These are phyloP conservation scores for Nudaria mundana DNA, from an alignment of 2,888 invertebrate genomes.

Conservation along the genomic window DNA sequence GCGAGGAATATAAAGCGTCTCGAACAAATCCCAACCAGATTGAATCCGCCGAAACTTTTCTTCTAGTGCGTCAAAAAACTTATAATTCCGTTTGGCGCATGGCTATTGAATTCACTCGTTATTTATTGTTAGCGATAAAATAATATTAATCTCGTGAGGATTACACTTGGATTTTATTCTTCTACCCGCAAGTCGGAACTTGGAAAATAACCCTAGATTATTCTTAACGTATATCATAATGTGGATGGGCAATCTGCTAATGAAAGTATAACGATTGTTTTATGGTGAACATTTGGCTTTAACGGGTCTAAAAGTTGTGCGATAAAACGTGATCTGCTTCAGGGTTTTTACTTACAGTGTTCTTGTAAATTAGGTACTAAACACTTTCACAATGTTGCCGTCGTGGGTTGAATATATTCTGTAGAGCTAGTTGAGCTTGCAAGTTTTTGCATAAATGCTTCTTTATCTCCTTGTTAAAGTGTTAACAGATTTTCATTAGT, in stretches of 20 bases:
- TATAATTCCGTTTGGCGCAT: slow-evolving; percentile 64
- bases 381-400: slow-evolving; percentile 23
- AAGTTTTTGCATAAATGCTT: slow-evolving; percentile 18
- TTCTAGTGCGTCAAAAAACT: slow-evolving; percentile 75
- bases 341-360: slow-evolving; percentile 31
- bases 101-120: slow-evolving; percentile 76
- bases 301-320: slow-evolving; percentile 34
- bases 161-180: slow-evolving; percentile 75
- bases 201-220: slow-evolving; percentile 65
- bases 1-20: slow-evolving; percentile 45
- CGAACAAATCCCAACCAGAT: slow-evolving; percentile 70
- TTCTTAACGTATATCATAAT: slow-evolving; percentile 48
- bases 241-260: slow-evolving; percentile 50
- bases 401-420: slow-evolving; percentile 29
- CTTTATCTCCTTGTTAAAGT: slow-evolving; percentile 12
- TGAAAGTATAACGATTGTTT: slow-evolving; percentile 45
- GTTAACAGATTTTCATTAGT: slow-evolving; percentile 9
- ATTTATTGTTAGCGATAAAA: slow-evolving; percentile 80
- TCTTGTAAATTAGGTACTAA: slow-evolving; percentile 35
- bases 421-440: slow-evolving; percentile 4
- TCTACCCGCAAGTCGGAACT: slow-evolving; percentile 65
- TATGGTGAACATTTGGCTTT: slow-evolving; percentile 38
- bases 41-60: slow-evolving; percentile 70
- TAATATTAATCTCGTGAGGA: slow-evolving; percentile 79
- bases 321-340: slow-evolving; percentile 43